A percentile compares a stretch with the other conserved stretches of the same genome.
Evolutionary conservation across 2,113 vertebrate genomes (phyloP).

Genomic region (Lasiurus cinereus): DNA sequence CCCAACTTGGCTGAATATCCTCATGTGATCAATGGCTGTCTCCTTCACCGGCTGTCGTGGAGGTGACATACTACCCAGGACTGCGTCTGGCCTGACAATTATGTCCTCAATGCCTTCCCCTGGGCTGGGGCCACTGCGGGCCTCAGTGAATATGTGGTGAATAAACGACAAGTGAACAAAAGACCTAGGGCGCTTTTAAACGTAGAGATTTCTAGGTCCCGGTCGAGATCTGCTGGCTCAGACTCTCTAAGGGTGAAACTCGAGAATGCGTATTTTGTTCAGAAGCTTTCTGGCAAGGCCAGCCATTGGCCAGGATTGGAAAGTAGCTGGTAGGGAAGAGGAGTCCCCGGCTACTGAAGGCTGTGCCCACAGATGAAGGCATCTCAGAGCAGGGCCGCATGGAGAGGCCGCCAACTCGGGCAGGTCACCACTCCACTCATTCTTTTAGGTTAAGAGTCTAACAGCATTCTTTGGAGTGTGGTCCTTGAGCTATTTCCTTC

Average conservation of each 20-base stretch:
- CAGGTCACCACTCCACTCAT: too few relatives aligned
- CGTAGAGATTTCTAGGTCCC: not conserved
- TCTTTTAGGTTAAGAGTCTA: not conserved
- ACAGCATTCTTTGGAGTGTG: not conserved
- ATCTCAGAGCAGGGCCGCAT: fast-evolving
- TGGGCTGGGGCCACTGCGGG: not conserved
- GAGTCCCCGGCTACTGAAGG: not conserved
- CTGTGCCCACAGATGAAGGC: not conserved
- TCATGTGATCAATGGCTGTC: not conserved
- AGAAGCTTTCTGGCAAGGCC: not conserved
- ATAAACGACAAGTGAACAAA: not conserved
- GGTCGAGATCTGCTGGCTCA: not conserved
- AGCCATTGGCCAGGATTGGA: too few relatives aligned
- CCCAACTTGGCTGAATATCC: not conserved
- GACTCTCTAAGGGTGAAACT: not conserved
- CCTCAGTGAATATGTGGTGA: not conserved
- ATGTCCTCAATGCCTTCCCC: fast-evolving
- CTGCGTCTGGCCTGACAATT: not conserved
- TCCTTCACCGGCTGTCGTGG: not conserved
- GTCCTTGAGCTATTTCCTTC: not conserved
- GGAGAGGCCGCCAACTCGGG: fast-evolving
- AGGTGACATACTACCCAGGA: not conserved
- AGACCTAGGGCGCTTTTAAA: not conserved
- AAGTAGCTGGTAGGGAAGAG: not conserved
- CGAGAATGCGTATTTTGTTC: not conserved